These are phyloP conservation scores for Dione juno DNA, from an alignment of 2,888 invertebrate genomes.

Conservation along the genomic window DNA sequence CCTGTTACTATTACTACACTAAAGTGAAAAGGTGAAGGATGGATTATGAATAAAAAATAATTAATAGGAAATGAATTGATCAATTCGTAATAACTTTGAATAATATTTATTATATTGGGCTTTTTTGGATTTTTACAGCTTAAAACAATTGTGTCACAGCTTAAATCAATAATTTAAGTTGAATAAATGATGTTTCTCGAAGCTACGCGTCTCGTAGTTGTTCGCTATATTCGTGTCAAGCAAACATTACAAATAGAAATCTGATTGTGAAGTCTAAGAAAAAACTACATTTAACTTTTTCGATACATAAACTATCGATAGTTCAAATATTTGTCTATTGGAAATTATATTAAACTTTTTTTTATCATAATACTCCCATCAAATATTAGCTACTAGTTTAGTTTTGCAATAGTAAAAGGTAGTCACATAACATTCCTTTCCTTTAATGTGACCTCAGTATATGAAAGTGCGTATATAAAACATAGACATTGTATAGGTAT, in stretches of 20 bases:
- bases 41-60: conserved; percentile 14
- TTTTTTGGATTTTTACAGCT: conserved; percentile 3
- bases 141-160: neutral
- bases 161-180: conserved; percentile 2
- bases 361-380: neutral
- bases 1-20: conserved; percentile 27
- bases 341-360: neutral
- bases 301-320: too few relatives aligned
- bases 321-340: neutral
- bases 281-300: conserved; percentile 1
- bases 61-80: conserved; percentile 14
- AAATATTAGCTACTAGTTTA: neutral
- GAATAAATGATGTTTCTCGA: conserved; percentile 23
- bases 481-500: neutral
- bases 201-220: conserved; percentile 29
- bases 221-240: conserved; percentile 25
- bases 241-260: conserved; percentile 32
- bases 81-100: neutral
- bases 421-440: conserved; percentile 8
- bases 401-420: conserved; percentile 20
- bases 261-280: conserved; percentile 17
- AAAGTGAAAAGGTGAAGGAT: conserved; percentile 28
- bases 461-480: neutral
- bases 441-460: conserved; percentile 7
- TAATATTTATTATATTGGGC: neutral